These are phyloP conservation scores for Lobophora halterata DNA, from an alignment of 2,888 invertebrate genomes.

Conservation along the genomic window DNA sequence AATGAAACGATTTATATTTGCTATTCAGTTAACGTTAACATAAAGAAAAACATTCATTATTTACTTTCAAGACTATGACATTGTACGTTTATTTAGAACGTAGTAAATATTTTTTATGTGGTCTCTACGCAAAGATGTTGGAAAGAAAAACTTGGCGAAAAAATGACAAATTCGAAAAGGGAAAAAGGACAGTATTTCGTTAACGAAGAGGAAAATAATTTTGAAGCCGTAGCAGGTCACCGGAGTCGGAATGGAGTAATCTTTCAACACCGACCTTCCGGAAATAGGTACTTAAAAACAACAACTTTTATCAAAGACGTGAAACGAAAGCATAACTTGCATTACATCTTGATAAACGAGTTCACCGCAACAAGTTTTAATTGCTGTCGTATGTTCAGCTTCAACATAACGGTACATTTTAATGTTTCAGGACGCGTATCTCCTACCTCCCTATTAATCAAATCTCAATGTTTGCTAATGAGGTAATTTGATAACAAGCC, in stretches of 20 bases:
- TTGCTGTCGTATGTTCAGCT: conserved; percentile 39
- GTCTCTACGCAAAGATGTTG: conserved; percentile 17
- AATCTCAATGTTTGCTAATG: conserved; percentile 37
- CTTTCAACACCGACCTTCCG: conserved; percentile 59
- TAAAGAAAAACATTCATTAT: conserved; percentile 22
- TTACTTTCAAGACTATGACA: no score
- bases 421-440: conserved; percentile 26
- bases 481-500: conserved; percentile 45
- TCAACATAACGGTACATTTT: conserved; percentile 36
- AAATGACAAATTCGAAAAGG: conserved; percentile 32
- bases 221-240: conserved; percentile 40
- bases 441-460: no score
- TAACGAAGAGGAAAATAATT: conserved; percentile 53
- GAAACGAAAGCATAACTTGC: conserved; percentile 42
- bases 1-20: conserved; percentile 26
- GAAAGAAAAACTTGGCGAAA: conserved; percentile 23
- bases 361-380: conserved; percentile 43
- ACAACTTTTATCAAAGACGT: conserved; percentile 41
- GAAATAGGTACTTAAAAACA: conserved; percentile 59
- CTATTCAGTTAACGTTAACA: conserved; percentile 25
- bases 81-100: conserved; percentile 27
- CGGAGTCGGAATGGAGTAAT: conserved; percentile 50
- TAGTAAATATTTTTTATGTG: conserved; percentile 21
- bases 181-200: conserved; percentile 40
- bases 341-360: conserved; percentile 41